A percentile compares a stretch with the other conserved stretches of the same genome.
phyloP scores from a whole-genome alignment of 2,113 vertebrate genomes.

The Lepisosteus oculatus region DNA sequence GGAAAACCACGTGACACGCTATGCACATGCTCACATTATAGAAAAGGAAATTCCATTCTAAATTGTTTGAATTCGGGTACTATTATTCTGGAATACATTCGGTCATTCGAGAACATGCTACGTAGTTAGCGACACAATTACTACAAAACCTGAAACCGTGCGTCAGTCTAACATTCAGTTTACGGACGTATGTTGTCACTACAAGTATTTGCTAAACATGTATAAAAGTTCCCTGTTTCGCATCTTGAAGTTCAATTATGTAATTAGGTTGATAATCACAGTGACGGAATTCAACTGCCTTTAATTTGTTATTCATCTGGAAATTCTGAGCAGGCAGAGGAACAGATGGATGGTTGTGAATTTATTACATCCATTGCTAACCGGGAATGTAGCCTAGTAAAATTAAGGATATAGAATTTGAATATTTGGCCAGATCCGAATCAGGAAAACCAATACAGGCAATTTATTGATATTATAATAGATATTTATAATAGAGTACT shows the following conservation, averaged over 20 bases:
- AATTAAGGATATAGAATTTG: no score
- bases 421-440: no score
- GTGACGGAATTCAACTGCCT: constrained; percentile 53
- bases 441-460: no score
- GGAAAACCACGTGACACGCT: no score
- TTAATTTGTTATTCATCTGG: constrained; percentile 65
- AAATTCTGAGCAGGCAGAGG: constrained; percentile 42
- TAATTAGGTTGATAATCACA: constrained; percentile 57
- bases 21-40: constrained; percentile 22
- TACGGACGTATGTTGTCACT: constrained; percentile 45
- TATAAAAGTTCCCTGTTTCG: constrained; percentile 53
- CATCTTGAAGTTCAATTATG: constrained; percentile 48
- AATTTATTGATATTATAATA: no score
- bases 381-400: constrained; percentile 6
- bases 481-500: no score
- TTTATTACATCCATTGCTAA: constrained; percentile 40
- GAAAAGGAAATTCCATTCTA: constrained; percentile 68
- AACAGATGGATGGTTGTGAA: constrained; percentile 33
- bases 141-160: constrained; percentile 53
- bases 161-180: constrained; percentile 36
- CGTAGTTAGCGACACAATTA: constrained; percentile 54
- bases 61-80: constrained; percentile 71
- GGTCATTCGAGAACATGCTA: no score
- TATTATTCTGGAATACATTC: no score
- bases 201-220: constrained; percentile 45